A percentile compares a stretch with the other conserved stretches of the same genome.
phyloP scores from a whole-genome alignment of 2,797 vertebrate genomes.

The Apogon hyalosoma region DNA sequence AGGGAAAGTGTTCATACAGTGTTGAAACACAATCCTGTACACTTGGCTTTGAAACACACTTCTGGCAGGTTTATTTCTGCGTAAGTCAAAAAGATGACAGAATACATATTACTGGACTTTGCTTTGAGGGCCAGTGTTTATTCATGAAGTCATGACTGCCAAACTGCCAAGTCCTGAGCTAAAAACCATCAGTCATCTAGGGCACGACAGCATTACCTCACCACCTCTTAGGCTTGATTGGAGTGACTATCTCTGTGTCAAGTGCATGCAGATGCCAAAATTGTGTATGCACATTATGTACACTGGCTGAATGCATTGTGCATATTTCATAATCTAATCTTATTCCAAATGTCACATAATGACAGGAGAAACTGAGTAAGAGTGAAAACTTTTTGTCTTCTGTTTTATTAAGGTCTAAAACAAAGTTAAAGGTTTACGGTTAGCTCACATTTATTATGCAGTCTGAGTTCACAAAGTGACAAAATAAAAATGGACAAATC shows the following conservation, averaged over 20 bases:
- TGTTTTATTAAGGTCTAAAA: constrained; percentile 6
- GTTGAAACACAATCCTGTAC: constrained; percentile 26
- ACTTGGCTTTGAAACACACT: constrained; percentile 19
- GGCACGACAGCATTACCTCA: constrained; percentile 63
- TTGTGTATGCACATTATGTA: constrained; percentile 3
- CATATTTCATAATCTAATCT: not conserved
- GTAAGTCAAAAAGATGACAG: constrained; percentile 39
- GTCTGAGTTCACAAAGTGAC: too few relatives aligned
- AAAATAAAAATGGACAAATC: too few relatives aligned
- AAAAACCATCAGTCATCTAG: constrained; percentile 49
- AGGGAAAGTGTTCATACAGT: constrained; percentile 18
- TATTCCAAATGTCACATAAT: constrained; percentile 23
- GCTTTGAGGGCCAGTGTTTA: constrained; percentile 14
- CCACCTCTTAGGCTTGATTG: constrained; percentile 25
- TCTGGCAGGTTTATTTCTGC: constrained; percentile 39
- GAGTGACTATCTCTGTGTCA: constrained; percentile 28
- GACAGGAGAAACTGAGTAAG: not conserved
- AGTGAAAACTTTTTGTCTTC: constrained; percentile 2
- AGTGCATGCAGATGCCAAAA: constrained; percentile 32
- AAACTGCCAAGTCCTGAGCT: constrained; percentile 47
- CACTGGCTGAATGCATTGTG: not conserved
- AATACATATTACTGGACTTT: constrained; percentile 13
- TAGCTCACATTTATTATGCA: too few relatives aligned
- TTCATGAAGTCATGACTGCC: constrained; percentile 46
- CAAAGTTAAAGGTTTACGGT: not conserved